Percentiles rank a stretch among this genome's conserved stretches.
Evolutionary conservation across 2,888 invertebrate genomes (phyloP).

Genomic region (Pterostichus madidus): DNA sequence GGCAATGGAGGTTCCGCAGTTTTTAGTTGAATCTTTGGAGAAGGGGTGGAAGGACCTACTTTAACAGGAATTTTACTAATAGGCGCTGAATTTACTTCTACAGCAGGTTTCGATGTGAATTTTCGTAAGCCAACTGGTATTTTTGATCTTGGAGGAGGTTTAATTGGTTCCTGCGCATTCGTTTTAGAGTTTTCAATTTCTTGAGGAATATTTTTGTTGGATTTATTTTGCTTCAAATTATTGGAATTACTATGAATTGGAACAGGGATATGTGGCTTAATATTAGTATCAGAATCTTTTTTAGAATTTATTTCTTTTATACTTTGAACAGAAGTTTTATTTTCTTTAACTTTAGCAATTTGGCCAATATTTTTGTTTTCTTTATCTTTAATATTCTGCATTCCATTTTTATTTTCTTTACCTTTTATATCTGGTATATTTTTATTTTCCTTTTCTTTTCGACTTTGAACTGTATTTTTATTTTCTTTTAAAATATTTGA

Average conservation of each 20-base stretch:
- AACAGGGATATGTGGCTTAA: conserved; percentile 26
- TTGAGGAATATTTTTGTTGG: conserved; percentile 21
- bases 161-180: conserved; percentile 18
- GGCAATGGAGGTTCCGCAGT: conserved; percentile 33
- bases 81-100: conserved; percentile 70
- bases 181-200: conserved; percentile 25
- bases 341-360: conserved; percentile 24
- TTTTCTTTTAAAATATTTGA: conserved; percentile 18
- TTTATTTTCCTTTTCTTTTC: conserved; percentile 5
- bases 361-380: neutral
- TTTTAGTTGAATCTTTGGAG: conserved; percentile 59
- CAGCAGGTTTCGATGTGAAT: conserved; percentile 72
- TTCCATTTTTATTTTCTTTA: neutral
- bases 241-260: neutral
- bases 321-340: neutral
- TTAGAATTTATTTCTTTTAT: conserved; percentile 13
- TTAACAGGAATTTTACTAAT: conserved; percentile 74
- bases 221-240: conserved; percentile 21
- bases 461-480: conserved; percentile 4
- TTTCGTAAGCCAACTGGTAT: conserved; percentile 75
- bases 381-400: conserved; percentile 2
- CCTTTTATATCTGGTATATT: neutral
- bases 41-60: conserved; percentile 55
- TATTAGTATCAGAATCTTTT: neutral
- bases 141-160: conserved; percentile 70